Evolutionary conservation across 2,797 vertebrate species (phyloP), one percentile per base, ranked within the genome.

Genomic region (Pelodytes ibericus): DNA sequence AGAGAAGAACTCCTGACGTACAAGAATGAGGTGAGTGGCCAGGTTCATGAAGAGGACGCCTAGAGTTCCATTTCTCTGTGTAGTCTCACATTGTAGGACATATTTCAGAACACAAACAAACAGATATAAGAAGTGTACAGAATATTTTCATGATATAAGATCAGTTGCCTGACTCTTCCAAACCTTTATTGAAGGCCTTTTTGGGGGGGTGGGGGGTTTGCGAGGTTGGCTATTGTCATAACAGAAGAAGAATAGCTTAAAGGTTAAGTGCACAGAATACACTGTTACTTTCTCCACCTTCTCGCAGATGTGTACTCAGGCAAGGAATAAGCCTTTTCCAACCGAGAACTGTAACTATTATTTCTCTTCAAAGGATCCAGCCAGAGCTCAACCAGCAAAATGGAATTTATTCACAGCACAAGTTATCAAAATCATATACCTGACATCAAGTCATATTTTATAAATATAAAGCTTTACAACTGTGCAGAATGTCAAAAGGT

Each of bases 401-500:
- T 77, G 82, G 85, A 81, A 89, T 89, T 89, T 87, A 83, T 89
- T 88, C 83, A 60, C 70, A 82, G 87, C 86, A 84, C 90, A 89
- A 86, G 86, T 85, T 89, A 89, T 86, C 88, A 57, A 87, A 89
- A 82, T 86, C 88, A 83, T 89, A 90, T 87, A 89, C 85, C 83
- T 91, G 90, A 92, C 88, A 90, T 85, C 85, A 90, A 91, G 86
- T 90, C 87, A 31, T 91, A 91, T 90, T 90, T 92, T 88, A 89
- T 82, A 82, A 81, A 86, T 76, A 49, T 65, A 84, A 89, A 84
- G 80, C 81, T 87, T 86, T 90, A 84, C 87, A 84, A 80, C 89
- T 85, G 85, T 88, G 86, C 83, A 1, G 0, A 83, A 84, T 84
- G 85, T 89, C 87, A 82, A 82, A 83, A 87, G 85, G 82, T 83